Base-by-base conservation (phyloP, 64 coral and sea anemone species). In the Montipora capricornis region DNA sequence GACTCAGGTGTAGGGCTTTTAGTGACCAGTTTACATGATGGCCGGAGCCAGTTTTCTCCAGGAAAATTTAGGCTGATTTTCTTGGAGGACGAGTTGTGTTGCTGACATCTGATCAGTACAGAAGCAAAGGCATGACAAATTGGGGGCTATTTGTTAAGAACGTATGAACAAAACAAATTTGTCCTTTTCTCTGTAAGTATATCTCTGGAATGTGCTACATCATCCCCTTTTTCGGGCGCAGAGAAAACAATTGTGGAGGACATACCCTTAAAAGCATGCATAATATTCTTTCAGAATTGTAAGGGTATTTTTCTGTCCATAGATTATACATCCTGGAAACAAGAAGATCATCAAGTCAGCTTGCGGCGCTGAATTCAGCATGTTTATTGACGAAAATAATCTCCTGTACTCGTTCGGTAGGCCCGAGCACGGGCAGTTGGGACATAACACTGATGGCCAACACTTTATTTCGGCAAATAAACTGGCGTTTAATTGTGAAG, bases 401-500 rank as follows among this genome's bases (percentile, higher is more conserved):
- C 49, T 82, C 20, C 77, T 97, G 1, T 97, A 92, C 77, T 97
- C 96, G 49, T 97, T 97, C 52, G 96, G 96, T 13, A 91, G 96
- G 37, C 96, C 96, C 6, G 96, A 97, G 49, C 51, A 97, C 20
- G 96, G 96, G 5, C 96, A 97, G 49, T 89, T 97, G 14, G 96
- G 96, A 0, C 96, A 97, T 67, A 97, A 97, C 78, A 97, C 96
- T 50, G 96, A 97, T 22, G 96, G 96, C 8, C 96, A 97, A 71
- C 95, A 97, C 59, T 94, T 97, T 70, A 84, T 97, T 12, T 78
- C 92, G 20, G 90, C 96, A 12, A 97, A 97, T 79, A 97, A 97
- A 75, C 84, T 97, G 49, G 93, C 91, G 4, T 97, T 92, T 92
- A 79, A 97, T 47, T 95, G 93, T 22, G 93, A 97, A 48, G 47